Conservation (phyloP, 2,888 invertebrate genomes). For the Tipula confusa region DNA sequence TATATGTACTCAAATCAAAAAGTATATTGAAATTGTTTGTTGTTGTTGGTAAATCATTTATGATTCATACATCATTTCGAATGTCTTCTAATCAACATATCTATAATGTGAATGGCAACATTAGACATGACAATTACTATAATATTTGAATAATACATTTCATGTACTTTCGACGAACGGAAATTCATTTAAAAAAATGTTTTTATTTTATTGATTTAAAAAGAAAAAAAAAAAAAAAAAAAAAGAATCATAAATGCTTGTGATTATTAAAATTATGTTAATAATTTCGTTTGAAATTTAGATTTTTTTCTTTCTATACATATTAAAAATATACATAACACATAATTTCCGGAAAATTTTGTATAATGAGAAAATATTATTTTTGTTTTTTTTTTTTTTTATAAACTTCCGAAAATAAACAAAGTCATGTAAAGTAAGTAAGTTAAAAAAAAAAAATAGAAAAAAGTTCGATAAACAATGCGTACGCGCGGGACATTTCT, state of each 20-base stretch:
- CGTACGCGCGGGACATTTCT: background rate
- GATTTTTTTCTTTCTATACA: background rate
- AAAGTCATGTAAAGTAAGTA: constrained; percentile 20
- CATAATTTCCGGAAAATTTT: background rate
- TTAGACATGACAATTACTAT: background rate
- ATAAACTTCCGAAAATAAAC: constrained; percentile 20
- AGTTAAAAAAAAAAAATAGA: background rate
- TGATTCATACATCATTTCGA: constrained; percentile 1
- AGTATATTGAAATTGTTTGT: no score
- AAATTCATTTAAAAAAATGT: background rate
- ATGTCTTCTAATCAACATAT: background rate
- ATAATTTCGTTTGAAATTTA: constrained; percentile 9
- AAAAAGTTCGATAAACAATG: background rate
- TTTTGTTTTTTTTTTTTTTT: background rate
- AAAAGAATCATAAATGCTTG: background rate
- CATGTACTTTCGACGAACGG: background rate
- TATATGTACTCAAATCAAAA: background rate
- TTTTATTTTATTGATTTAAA: background rate
- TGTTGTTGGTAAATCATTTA: background rate
- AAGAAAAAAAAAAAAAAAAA: no score
- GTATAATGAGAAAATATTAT: background rate
- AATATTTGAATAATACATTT: background rate
- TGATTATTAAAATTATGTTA: constrained; percentile 8
- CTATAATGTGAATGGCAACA: constrained; percentile 12
- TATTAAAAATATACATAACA: constrained; percentile 13